Base-by-base conservation (phyloP, 2,113 vertebrate species). In the Siphamia tubifer region DNA sequence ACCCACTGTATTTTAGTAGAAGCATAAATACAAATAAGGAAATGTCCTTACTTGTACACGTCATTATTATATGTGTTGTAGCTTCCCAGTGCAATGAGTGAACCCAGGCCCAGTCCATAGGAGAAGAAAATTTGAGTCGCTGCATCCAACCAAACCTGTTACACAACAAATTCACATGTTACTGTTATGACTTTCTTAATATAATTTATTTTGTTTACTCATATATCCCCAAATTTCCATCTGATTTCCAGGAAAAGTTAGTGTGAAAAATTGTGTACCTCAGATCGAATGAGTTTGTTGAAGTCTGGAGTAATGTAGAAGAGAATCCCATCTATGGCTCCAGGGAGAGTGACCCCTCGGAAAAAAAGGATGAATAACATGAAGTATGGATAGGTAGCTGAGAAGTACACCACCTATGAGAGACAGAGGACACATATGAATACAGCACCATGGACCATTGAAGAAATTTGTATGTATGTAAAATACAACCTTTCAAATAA, bases 111-210 rank as follows among this genome's bases (percentile, higher is more conserved):
- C 68, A 97, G 78, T 5, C 96, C 96, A 0, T 97, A 96, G 21
- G 95, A 96, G 56, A 96, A 97, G 87, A 97, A 96, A 74, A 97
- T 97, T 57, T 97, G 96, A 2, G 95, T 96, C 12, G 95, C 95
- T 9, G 96, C 96, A 0, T 97, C 96, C 87, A 96, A 87, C 96
- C 96, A 97, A 68, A 97, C 96, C 96, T 96, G 73, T 0, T 0
- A 55, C 35, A 71, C 32, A 74, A 40, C 12, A 78, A 3, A 56
- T 0, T 6, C 0, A 23, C 2, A 5, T 16, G 25, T 57, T 0
- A 30, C 11, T 36, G 6, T n/a, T 11, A 8, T 28, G 10, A 28
- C 8, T 54, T 27, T 6, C n/a, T 2, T 2, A 12, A 5, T 13
- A 27, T 10, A 21, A 8, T 21, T 15, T 20, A 12, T 21, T 13